phyloP scores from a whole-genome alignment of 2,113 vertebrate genomes.

The Tetraodon nigroviridis region DNA sequence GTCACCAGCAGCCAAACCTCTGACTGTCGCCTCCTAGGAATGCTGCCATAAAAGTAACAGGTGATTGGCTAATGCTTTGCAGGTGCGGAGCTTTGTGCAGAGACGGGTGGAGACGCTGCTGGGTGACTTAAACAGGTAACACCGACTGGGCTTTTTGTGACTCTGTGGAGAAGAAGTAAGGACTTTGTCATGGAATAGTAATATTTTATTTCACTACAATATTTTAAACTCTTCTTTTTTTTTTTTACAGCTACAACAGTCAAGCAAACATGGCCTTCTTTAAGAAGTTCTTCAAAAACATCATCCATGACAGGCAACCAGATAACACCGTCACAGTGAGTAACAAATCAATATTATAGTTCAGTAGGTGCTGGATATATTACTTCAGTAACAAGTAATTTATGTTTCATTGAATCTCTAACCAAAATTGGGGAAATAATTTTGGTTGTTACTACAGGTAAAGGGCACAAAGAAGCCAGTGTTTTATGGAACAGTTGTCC shows the following conservation, averaged over 20 bases:
- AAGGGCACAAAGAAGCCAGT: conserved; percentile 34
- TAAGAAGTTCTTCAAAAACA: conserved; percentile 39
- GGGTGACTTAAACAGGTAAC: conserved; percentile 7
- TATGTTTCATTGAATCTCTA: too few species aligned
- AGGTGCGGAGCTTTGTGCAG: conserved; percentile 5
- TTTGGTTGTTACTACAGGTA: conserved; percentile 37
- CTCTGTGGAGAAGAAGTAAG: too few species aligned
- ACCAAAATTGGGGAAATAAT: too few species aligned
- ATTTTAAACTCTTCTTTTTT: neutral
- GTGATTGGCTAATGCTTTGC: conserved; percentile 36
- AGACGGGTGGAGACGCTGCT: conserved; percentile 30
- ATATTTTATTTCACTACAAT: too few species aligned
- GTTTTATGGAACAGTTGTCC: conserved; percentile 66
- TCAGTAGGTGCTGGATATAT: neutral
- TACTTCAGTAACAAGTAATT: neutral
- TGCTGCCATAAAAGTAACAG: conserved; percentile 13
- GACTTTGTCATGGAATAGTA: too few species aligned
- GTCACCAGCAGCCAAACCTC: conserved; percentile 14
- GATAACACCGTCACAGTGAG: conserved; percentile 41
- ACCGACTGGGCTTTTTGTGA: neutral
- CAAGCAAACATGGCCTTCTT: conserved; percentile 52
- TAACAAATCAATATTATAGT: neutral
- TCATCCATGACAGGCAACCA: conserved; percentile 31
- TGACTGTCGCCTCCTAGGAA: conserved; percentile 20
- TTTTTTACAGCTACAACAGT: neutral